Conservation (phyloP, 2,888 invertebrate genomes). For the Sycophila texana region DNA sequence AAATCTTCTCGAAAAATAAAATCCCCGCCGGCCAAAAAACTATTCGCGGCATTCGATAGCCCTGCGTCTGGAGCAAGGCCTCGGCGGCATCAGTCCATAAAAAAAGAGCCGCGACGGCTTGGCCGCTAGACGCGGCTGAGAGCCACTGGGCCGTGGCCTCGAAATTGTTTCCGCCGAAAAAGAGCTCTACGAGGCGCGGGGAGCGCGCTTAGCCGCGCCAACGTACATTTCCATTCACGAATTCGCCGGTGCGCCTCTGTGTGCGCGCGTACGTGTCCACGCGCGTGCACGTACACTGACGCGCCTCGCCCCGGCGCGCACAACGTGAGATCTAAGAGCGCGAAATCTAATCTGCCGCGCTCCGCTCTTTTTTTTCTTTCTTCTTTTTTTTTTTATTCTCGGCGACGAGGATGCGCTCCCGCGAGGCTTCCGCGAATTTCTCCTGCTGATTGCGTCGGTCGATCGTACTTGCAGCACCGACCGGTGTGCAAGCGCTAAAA, state of each 20-base stretch:
- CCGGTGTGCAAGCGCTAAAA: neutral
- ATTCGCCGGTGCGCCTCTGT: neutral
- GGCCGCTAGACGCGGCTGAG: conserved; percentile 58
- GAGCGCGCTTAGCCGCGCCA: conserved; percentile 5
- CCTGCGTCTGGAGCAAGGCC: too few species aligned
- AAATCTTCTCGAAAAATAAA: too few species aligned
- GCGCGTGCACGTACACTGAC: neutral
- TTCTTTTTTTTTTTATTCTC: neutral
- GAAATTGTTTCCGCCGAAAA: conserved; percentile 69
- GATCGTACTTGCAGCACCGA: too few species aligned
- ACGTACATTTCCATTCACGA: conserved; percentile 54
- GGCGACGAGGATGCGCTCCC: conserved; percentile 13
- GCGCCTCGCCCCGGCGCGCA: neutral
- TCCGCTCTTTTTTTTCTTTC: too few species aligned
- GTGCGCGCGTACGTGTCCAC: neutral
- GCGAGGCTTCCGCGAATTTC: too few species aligned
- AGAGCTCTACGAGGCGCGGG: conserved; percentile 55
- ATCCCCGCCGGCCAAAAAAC: neutral
- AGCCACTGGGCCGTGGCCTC: conserved; percentile 67
- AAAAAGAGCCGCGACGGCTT: neutral
- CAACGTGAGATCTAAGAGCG: conserved; percentile 21
- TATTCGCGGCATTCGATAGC: neutral
- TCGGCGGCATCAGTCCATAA: neutral
- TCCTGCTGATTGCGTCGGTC: too few species aligned
- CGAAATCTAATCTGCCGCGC: conserved; percentile 43